phyloP scores from a whole-genome alignment of 2,113 vertebrate species.

The Pituophis catenifer region DNA sequence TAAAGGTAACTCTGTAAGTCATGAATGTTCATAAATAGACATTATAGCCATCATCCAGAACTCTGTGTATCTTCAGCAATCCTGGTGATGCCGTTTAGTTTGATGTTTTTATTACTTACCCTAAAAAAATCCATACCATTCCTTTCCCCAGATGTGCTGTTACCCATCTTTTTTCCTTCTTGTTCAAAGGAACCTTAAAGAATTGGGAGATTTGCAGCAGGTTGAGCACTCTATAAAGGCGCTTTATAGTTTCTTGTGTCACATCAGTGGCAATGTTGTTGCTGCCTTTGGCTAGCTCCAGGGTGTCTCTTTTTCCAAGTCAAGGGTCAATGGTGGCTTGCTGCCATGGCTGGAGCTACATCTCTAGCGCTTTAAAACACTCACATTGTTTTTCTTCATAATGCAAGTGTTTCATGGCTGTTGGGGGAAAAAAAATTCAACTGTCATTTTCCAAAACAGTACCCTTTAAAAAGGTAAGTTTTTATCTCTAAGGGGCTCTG shows the following conservation, averaged over 20 bases:
- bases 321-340: background rate
- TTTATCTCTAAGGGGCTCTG: slow-evolving; percentile 8
- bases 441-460: slow-evolving; percentile 39
- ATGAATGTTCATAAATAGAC: background rate
- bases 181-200: slow-evolving; percentile 3
- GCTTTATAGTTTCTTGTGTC: background rate
- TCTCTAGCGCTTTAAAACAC: slow-evolving; percentile 26
- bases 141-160: slow-evolving; percentile 14
- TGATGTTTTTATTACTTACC: slow-evolving; percentile 8
- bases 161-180: slow-evolving; percentile 13
- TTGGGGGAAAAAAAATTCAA: background rate
- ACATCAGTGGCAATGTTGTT: background rate
- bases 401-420: background rate
- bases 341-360: background rate
- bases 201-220: background rate
- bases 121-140: background rate
- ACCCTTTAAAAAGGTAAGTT: slow-evolving; percentile 43
- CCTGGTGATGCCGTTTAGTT: background rate
- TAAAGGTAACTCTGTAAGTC: background rate
- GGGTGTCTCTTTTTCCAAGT: slow-evolving; percentile 4
- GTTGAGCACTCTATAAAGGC: background rate
- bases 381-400: background rate
- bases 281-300: background rate
- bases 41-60: background rate
- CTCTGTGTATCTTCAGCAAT: slow-evolving; percentile 3